Evolutionary conservation across 2,888 invertebrate species (phyloP), one percentile per base, ranked within the genome.

Genomic region (Pandemis cinnamomeana): DNA sequence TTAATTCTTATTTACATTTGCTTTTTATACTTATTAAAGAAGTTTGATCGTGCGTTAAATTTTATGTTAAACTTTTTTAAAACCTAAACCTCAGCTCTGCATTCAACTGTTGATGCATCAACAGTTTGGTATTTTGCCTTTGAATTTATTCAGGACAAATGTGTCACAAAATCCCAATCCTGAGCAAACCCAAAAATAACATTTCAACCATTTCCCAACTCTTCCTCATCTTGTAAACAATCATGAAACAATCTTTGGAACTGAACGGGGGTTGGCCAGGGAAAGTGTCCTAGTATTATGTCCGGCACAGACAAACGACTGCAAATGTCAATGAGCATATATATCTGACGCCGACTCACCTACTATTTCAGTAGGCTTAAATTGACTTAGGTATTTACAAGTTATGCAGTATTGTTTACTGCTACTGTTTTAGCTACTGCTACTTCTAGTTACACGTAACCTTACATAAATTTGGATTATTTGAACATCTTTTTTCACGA

Each of bases 261-360:
- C 89, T 92, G 91, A 91, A 91, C 90, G 92, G 92, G 93, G 92
- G 90, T 89, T 89, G 87, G 87, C 87, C 85, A 84, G 88, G 88
- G 87, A 90, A 92, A 89, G 86, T 90, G 90, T 86, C 82, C 83
- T 85, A 82, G 84, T 82, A 79, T 81, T 71, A 79, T 85, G 86
- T 81, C 78, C 81, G 85, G 81, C 84, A 87, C 93, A 93, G 93
- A 93, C 90, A 92, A 93, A 93, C 91, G 82, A 80, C 77, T 77
- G 79, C 72, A 80, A 82, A 85, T 80, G 75, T 75, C 81, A 82
- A 79, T 73, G 80, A 79, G 85, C 83, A 85, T 85, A 36, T 2
- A 4, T 36, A 36, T 36, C 27, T 36, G 27, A 36, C 27, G 27
- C 27, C 2, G 27, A 36, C 27, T 36, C 27, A 36, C 27, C 1